Conservation (phyloP, 2,113 vertebrate species). For the Lasiurus borealis region DNA sequence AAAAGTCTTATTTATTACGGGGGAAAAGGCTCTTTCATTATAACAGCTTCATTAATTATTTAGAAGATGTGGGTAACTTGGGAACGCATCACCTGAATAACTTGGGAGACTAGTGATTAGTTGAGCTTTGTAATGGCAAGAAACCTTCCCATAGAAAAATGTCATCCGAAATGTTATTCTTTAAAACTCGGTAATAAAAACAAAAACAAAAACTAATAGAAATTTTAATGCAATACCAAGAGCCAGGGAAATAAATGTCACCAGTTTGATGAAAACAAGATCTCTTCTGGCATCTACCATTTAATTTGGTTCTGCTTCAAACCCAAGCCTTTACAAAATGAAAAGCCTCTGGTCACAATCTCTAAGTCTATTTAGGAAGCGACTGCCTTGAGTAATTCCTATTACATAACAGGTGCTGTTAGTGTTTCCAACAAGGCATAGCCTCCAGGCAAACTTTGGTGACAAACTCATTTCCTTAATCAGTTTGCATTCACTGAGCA, state of each 20-base stretch:
- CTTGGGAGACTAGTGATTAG: not conserved
- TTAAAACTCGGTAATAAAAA: conserved; percentile 23
- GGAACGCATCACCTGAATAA: not conserved
- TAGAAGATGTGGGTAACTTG: conserved; percentile 4
- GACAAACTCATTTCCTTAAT: not conserved
- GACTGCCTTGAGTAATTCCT: not conserved
- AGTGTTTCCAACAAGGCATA: not conserved
- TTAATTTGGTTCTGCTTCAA: conserved; percentile 43
- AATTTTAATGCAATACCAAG: not conserved
- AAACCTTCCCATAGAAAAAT: not conserved
- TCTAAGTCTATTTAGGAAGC: not conserved
- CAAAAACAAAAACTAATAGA: not conserved
- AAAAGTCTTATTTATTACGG: conserved; percentile 23
- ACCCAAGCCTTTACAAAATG: conserved; percentile 28
- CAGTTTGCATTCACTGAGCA: not conserved
- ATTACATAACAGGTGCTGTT: not conserved
- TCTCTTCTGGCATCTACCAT: conserved; percentile 4
- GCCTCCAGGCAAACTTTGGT: not conserved
- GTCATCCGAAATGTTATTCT: not conserved
- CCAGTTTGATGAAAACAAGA: not conserved
- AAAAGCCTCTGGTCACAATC: not conserved
- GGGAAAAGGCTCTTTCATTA: conserved; percentile 46
- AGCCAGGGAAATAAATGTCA: conserved; percentile 18
- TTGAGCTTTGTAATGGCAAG: not conserved
- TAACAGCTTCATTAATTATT: conserved; percentile 27